A percentile compares a stretch with the other conserved stretches of the same genome.
Conservation (phyloP, 2,888 invertebrate species). For the Pyrocoelia pectoralis region DNA sequence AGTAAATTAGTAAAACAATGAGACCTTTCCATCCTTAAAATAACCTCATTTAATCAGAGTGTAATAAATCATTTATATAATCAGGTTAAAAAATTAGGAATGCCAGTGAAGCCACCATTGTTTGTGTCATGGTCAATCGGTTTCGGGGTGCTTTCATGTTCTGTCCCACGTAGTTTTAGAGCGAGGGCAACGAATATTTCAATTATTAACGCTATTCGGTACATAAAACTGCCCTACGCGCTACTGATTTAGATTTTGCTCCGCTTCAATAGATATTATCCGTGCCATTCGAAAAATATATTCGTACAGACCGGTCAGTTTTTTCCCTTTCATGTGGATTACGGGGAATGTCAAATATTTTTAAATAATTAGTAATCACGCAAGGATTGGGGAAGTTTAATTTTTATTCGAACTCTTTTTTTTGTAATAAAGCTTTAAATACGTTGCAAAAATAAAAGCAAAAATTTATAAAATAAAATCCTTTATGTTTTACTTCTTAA, state of each 20-base stretch:
- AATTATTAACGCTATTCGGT: slow-evolving; percentile 46
- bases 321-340: no score
- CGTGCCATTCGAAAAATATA: slow-evolving; percentile 15
- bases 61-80: slow-evolving; percentile 28
- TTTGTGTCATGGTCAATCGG: slow-evolving; percentile 39
- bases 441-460: no score
- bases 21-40: neutral
- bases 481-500: no score
- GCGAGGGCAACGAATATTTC: slow-evolving; percentile 43
- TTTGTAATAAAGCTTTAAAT: no score
- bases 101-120: slow-evolving; percentile 32
- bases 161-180: slow-evolving; percentile 32
- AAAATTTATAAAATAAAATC: no score
- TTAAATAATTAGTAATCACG: no score
- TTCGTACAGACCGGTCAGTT: no score
- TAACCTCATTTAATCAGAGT: slow-evolving; percentile 13
- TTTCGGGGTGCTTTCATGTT: slow-evolving; percentile 33
- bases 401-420: no score
- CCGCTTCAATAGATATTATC: slow-evolving; percentile 30
- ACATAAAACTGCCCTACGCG: slow-evolving; percentile 41
- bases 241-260: slow-evolving; percentile 33
- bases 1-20: neutral
- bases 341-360: no score
- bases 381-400: no score
- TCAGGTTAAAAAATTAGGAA: slow-evolving; percentile 34